Evolutionary conservation across 2,797 vertebrate genomes (phyloP), one percentile per base, ranked within the genome.

Genomic region (Rhynchotus rufescens): DNA sequence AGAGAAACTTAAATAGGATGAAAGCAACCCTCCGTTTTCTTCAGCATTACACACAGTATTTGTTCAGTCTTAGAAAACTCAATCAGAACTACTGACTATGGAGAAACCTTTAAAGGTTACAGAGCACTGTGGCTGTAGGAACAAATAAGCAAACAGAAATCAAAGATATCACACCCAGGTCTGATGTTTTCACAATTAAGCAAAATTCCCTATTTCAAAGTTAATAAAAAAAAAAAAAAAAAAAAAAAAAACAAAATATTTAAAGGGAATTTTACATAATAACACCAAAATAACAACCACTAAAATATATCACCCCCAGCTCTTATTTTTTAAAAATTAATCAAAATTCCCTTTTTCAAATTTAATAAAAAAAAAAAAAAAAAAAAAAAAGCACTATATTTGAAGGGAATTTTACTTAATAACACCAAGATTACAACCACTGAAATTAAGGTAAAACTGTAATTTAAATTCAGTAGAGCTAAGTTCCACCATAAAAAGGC

Each of bases 31-130:
- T 80, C 56, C 28, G 44, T 5, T 56, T 79, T 84, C 59, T 77
- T 30, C 34, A 64, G 34, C 62, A 83, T 67, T 78, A 90, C 32
- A 90, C 6, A 59, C 2, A 84, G 10, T 19, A 88, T 40, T 69
- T 76, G 16, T n/a, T 84, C 69, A 40, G 16, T n/a, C 89, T 80
- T 30, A 73, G 74, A 90, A 87, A 85, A 79, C 36, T 20, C 73
- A 59, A 83, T 15, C 62, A 93, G 15, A 22, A 67, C 30, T 66
- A 66, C 28, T 15, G 42, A 80, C 38, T 60, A 83, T 38, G 23
- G 40, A 92, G 45, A 84, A 96, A 74, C 23, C 60, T 60, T 79
- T 74, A 78, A 28, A 83, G 75, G 23, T 89, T 91, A 80, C 79
- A 94, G n/a, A 88, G 21, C 32, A 81, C 60, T 85, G 59, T 76